Evolutionary conservation across 2,113 vertebrate species (phyloP), one percentile per base, ranked within the genome.

Genomic region (Myrmecophaga tridactyla): DNA sequence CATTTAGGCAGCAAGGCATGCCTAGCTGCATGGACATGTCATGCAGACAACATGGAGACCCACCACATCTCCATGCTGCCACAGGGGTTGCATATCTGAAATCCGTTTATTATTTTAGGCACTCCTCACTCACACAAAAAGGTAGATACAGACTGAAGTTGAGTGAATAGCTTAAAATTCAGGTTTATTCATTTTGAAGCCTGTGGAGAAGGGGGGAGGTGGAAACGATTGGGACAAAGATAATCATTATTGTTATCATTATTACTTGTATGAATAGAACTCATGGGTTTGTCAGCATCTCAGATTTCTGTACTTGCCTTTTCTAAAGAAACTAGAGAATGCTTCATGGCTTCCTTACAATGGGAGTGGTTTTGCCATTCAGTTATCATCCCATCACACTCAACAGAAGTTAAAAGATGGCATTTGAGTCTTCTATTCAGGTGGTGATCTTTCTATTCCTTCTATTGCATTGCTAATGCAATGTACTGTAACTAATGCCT

Each of bases 401-500:
- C 62, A 58, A 5, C 0, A 51, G 17, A 95, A 84, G 88, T 76
- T 76, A 80, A 89, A 85, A 96, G 90, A 94, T 46, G 41, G 88
- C 48, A 84, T 76, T 90, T 62, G 69, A 67, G 73, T 82, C 46
- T 92, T 88, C 82, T 85, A 15, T 72, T 95, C 72, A 86, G 62
- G 46, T 0, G 7, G 69, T 65, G 73, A 85, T 89, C 93, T 86
- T 86, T 93, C 92, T 92, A 7, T 72, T 58, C 69, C 78, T 94
- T 90, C 91, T 69, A 51, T 88, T 69, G 67, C 34, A 63, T 39
- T 58, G 93, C 43, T 94, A 92, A 93, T 46, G 76, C 63, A 43
- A 65, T 89, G 53, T 56, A n/a, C 91, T 93, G 62, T 67, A 96
- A 87, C 94, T 77, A 94, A 85, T 46, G 82, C 91, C 39, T 72